Base-by-base conservation (phyloP, 2,113 vertebrate species). In the Daboia siamensis region DNA sequence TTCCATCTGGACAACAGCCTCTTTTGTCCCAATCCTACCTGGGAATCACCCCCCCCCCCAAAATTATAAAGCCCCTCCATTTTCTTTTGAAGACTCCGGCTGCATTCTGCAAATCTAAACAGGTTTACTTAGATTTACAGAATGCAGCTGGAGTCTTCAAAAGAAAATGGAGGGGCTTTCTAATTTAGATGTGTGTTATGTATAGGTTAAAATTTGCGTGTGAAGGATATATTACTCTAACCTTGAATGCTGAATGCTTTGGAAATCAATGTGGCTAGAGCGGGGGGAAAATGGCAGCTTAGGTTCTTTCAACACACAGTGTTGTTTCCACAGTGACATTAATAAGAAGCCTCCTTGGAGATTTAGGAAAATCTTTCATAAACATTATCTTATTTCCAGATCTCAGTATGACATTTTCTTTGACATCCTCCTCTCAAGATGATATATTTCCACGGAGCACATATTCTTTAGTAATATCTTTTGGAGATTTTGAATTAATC, bases 321-420 rank as follows among this genome's bases (percentile, higher is more conserved):
- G 21, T 33, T 93, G 94, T 20, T 94, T 93, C 57, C 91, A 59
- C 86, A 15, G 15, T 85, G 64, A 69, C n/a, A 55, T 0, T 91
- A 29, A 1, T 11, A 92, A 46, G 84, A 90, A 90, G 1, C 89
- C 10, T 93, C 57, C 3, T 44, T 85, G 69, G 94, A 91, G 0
- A 12, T 89, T 93, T 91, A 90, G 12, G 46, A 59, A 80, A 86
- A 59, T 93, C 48, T 80, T 91, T 55, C 9, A 26, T 26, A 94
- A 94, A 69, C 91, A 55, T 91, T 92, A 1, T 3, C n/a, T 11
- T 93, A 39, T 55, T 88, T 52, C n/a, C 39, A 48, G 88, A 74
- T 88, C 90, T 91, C 6, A 93, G 11, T 48, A 80, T 91, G 48
- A 5, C 0, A 51, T n/a, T 86, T 89, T 56, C 0, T 69, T 93